Conservation (phyloP, 2,888 invertebrate species). For the Drosophila acutilabella region DNA sequence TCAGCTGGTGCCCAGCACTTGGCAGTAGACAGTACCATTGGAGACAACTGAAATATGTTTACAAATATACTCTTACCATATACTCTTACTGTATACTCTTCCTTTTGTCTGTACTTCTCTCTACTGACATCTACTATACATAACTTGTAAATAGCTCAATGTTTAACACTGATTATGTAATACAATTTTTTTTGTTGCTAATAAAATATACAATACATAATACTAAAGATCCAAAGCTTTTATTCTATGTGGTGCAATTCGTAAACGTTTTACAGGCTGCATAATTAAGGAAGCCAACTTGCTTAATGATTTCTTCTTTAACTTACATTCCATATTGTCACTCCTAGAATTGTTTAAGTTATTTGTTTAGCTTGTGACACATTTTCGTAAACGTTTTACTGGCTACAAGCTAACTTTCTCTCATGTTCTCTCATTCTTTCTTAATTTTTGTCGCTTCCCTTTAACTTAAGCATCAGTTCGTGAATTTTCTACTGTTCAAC, state of each 20-base stretch:
- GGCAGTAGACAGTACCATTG: constrained; percentile 55
- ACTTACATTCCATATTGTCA: too few relatives aligned
- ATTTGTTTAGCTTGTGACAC: neutral
- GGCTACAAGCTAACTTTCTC: too few relatives aligned
- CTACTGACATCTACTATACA: constrained; percentile 7
- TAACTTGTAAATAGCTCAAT: constrained; percentile 61
- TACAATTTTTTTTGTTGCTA: constrained; percentile 27
- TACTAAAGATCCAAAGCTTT: constrained; percentile 17
- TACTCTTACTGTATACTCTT: constrained; percentile 18
- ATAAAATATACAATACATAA: constrained; percentile 20
- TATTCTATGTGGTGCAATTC: neutral
- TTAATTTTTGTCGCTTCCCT: too few relatives aligned
- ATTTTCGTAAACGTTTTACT: neutral
- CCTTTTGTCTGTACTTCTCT: constrained; percentile 17
- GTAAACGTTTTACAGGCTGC: neutral
- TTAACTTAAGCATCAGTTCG: too few relatives aligned
- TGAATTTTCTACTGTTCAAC: neutral
- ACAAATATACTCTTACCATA: constrained; percentile 10
- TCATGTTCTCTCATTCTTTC: too few relatives aligned
- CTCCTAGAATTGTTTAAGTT: too few relatives aligned
- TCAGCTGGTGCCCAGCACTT: constrained; percentile 76
- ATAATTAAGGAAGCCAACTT: too few relatives aligned
- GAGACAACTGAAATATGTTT: neutral
- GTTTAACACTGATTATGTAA: constrained; percentile 28
- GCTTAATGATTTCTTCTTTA: too few relatives aligned